Evolutionary conservation across 2,113 vertebrate species (phyloP).

Genomic region (Albula glossodonta): DNA sequence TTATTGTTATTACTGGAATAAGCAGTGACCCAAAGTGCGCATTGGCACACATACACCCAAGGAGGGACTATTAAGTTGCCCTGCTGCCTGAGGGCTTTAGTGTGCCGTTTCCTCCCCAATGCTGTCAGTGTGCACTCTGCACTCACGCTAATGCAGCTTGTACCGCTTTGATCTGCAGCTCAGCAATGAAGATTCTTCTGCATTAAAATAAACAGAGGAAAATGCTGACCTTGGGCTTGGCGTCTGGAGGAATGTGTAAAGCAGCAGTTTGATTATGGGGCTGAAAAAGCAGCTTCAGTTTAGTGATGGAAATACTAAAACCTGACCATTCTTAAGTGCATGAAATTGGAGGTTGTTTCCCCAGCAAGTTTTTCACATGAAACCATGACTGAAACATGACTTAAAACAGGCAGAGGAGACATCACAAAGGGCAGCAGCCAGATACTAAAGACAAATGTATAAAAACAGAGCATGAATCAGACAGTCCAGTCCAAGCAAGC

Average conservation of each 20-base stretch:
- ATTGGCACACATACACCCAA: neutral
- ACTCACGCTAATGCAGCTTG: neutral
- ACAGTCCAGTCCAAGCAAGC: too few relatives aligned
- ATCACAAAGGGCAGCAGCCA: too few relatives aligned
- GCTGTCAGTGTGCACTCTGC: constrained; percentile 5
- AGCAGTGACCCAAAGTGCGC: neutral
- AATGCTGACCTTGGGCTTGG: neutral
- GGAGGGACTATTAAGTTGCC: neutral
- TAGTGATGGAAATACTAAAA: too few relatives aligned
- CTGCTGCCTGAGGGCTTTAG: neutral
- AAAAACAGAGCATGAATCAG: too few relatives aligned
- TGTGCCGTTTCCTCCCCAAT: neutral
- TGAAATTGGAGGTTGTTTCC: too few relatives aligned
- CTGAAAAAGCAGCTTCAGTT: too few relatives aligned
- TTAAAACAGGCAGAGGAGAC: too few relatives aligned
- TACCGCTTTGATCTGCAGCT: constrained; percentile 3
- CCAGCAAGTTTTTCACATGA: too few relatives aligned
- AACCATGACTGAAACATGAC: too few relatives aligned
- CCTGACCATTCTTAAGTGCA: too few relatives aligned
- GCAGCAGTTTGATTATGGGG: neutral
- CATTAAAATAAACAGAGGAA: neutral
- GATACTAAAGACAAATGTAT: too few relatives aligned
- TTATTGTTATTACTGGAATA: neutral
- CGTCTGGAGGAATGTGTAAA: neutral
- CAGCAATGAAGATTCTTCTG: neutral